Evolutionary conservation across 2,888 invertebrate genomes (phyloP).

Genomic region (Meganola albula): DNA sequence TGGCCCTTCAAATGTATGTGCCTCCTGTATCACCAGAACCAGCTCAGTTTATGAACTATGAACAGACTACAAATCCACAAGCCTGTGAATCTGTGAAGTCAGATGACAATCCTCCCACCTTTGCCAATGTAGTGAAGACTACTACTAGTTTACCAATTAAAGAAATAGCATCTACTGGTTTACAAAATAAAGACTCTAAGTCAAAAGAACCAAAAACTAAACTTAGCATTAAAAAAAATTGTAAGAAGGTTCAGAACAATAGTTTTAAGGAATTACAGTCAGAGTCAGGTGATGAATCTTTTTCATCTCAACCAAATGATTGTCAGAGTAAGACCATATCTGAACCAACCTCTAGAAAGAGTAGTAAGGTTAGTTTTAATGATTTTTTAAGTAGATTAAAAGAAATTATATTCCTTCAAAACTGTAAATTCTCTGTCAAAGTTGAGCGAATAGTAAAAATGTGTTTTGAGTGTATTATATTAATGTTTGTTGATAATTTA

Average conservation of each 20-base stretch:
- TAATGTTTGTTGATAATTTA: neutral
- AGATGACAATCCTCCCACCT: neutral
- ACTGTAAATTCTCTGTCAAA: neutral
- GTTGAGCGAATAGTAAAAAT: neutral
- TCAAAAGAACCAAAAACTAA: neutral
- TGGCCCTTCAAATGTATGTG: slow-evolving; percentile 6
- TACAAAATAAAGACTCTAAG: too few relatives aligned
- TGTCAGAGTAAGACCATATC: too few relatives aligned
- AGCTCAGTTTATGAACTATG: neutral
- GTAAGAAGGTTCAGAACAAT: too few relatives aligned
- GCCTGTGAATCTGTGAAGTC: neutral
- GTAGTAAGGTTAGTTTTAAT: neutral
- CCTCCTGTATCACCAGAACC: neutral
- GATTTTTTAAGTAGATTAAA: neutral
- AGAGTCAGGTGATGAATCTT: too few relatives aligned
- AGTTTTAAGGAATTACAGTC: too few relatives aligned
- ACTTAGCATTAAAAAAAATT: neutral
- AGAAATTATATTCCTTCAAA: neutral
- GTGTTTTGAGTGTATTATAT: neutral
- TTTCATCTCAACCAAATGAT: too few relatives aligned
- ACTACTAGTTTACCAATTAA: too few relatives aligned
- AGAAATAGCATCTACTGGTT: too few relatives aligned
- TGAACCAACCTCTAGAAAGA: neutral
- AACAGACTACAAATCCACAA: neutral
- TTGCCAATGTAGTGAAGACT: too few relatives aligned